Evolutionary conservation across 1,140 invertebrate genomes (phyloP).

Genomic region (Zaprionus nigranus): DNA sequence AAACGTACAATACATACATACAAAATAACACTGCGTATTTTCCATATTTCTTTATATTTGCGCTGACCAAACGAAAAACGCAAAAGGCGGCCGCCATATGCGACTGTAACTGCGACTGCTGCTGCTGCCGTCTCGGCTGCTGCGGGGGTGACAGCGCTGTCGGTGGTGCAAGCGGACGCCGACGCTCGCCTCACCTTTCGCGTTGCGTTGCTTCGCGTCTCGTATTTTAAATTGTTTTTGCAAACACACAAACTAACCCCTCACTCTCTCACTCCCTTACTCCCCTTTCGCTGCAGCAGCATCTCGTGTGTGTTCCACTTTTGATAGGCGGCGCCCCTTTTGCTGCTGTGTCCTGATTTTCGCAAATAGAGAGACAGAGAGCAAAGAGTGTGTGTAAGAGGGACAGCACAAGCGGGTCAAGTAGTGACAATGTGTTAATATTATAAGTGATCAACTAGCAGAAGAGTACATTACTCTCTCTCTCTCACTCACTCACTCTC

Average conservation of each 20-base stretch:
- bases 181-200: conserved; percentile 47
- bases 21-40: conserved; percentile 35
- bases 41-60: conserved; percentile 40
- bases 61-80: conserved; percentile 55
- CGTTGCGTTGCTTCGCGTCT: conserved; percentile 13
- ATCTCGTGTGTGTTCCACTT: conserved; percentile 65
- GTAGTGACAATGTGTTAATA: conserved; percentile 38
- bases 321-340: conserved; percentile 55
- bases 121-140: conserved; percentile 28
- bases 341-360: conserved; percentile 72
- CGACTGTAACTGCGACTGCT: conserved; percentile 33
- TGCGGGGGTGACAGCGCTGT: conserved; percentile 54
- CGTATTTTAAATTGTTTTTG: conserved; percentile 71
- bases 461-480: conserved; percentile 17
- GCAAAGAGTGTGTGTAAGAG: conserved; percentile 7
- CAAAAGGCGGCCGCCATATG: conserved; percentile 67
- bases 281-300: conserved; percentile 16
- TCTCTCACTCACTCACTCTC: background rate
- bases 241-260: conserved; percentile 43
- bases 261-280: background rate
- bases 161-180: conserved; percentile 54
- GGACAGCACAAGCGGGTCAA: conserved; percentile 17
- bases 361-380: conserved; percentile 13
- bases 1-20: conserved; percentile 40
- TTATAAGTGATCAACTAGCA: conserved; percentile 32